Base-by-base conservation (phyloP, 2,797 vertebrate species). In the Triplophysa yarkandensis region DNA sequence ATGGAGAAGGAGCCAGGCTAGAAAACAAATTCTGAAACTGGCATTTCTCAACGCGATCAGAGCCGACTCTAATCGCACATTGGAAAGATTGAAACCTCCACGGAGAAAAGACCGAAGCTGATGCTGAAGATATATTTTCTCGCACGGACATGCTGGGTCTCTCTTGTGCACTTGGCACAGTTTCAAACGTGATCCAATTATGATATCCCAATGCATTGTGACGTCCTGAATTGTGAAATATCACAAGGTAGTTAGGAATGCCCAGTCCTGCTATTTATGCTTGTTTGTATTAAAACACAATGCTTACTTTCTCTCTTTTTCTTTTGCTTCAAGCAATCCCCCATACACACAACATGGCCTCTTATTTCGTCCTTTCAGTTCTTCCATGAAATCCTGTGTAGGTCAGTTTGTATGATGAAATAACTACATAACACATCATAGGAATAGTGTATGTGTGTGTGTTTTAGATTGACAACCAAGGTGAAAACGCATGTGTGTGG, bases 401-500 rank as follows among this genome's bases (percentile, higher is more conserved):
- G 72, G 46, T 78, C 85, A 83, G 68, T 80, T 73, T 81, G 83
- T 78, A 71, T 76, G 87, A 86, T 74, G 54, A 84, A 88, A 85
- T 23, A 44, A 73, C 68, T 68, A 76, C 80, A 86, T 79, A 84
- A 84, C 66, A 61, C 84, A 83, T 54, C 36, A 4, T 11, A 57
- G 27, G 54, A 71, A 39, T 60, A 58, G 28, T 60, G 39, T 48
- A 30, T 67, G 58, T 34, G 74, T 50, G 74, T 71, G 2, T 16
- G 30, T 48, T 68, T 80, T 61, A 69, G 72, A 86, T 65, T 82
- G 84, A 81, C 85, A 84, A 21, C 41, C 6, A 17, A 71, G 30
- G 19, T 14, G 71, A 5, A 9, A 71, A 32, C 16, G n/a, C n/a
- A n/a, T 68, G 43, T 68, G 60, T 46, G 60, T 54, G 67, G 54